These are phyloP conservation scores for Drosophila stalkeri DNA, from an alignment of 2,888 invertebrate species.

Conservation along the genomic window DNA sequence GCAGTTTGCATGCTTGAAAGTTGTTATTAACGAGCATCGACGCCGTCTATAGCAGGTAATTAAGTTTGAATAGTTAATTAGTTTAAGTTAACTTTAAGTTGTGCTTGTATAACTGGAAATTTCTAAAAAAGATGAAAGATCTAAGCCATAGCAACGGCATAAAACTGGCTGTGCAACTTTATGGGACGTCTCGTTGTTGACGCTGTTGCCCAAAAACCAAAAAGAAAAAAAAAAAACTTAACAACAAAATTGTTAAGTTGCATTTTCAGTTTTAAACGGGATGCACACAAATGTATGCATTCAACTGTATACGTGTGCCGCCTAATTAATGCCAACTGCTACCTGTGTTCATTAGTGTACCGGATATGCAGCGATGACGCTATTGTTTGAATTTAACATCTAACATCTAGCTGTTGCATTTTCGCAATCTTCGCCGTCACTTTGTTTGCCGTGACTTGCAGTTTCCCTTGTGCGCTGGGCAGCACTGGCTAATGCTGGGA, in stretches of 20 bases:
- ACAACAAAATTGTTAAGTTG: slow-evolving; percentile 39
- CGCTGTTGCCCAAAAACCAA: slow-evolving; percentile 32
- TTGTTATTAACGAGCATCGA: slow-evolving; percentile 50
- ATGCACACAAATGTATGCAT: slow-evolving; percentile 28
- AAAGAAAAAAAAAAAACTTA: slow-evolving; percentile 23
- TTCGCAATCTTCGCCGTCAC: slow-evolving; percentile 38
- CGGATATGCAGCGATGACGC: slow-evolving; percentile 77
- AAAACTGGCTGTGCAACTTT: slow-evolving; percentile 75
- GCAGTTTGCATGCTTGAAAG: slow-evolving; percentile 53
- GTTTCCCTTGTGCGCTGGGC: neutral
- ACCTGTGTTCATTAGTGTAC: slow-evolving; percentile 71
- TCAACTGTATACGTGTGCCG: slow-evolving; percentile 29
- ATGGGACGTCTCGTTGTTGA: slow-evolving; percentile 23
- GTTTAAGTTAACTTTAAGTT: slow-evolving; percentile 68
- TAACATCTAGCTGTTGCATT: slow-evolving; percentile 24
- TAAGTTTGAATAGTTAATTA: slow-evolving; percentile 79
- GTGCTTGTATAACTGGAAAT: slow-evolving; percentile 77
- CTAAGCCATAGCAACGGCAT: slow-evolving; percentile 50
- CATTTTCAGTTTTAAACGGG: slow-evolving; percentile 39
- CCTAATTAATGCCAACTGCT: slow-evolving; percentile 71
- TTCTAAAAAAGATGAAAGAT: slow-evolving; percentile 76
- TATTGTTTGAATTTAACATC: slow-evolving; percentile 62
- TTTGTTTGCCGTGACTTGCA: slow-evolving; percentile 42
- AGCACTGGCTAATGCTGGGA: neutral
- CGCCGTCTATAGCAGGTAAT: slow-evolving; percentile 56